Conservation (phyloP, 2,797 vertebrate genomes). For the Perodicticus potto region DNA sequence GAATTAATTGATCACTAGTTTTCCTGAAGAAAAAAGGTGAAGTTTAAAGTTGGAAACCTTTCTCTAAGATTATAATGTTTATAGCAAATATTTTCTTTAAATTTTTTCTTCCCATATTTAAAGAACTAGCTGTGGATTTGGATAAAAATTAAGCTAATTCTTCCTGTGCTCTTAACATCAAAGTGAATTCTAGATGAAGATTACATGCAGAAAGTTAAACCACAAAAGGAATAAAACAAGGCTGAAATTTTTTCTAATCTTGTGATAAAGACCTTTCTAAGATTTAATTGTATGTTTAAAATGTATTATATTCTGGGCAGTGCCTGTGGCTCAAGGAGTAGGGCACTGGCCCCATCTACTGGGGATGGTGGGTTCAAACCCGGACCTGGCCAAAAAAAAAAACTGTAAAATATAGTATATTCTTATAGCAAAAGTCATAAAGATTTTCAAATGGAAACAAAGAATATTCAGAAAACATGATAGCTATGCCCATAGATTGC, state of each 20-base stretch:
- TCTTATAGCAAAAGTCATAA: conserved; percentile 27
- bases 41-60: conserved; percentile 3
- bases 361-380: no score
- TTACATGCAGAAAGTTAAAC: conserved; percentile 55
- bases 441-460: not conserved
- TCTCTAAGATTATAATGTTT: conserved; percentile 33
- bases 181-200: conserved; percentile 54
- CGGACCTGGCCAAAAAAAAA: no score
- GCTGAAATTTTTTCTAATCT: conserved; percentile 31
- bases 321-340: no score
- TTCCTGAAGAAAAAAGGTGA: not conserved
- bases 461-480: not conserved
- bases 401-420: conserved; percentile 9
- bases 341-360: no score
- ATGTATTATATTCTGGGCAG: conserved; percentile 29
- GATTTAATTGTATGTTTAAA: conserved; percentile 33
- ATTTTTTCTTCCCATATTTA: conserved; percentile 43
- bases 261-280: conserved; percentile 6
- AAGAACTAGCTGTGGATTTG: conserved; percentile 7
- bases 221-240: not conserved
- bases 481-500: not conserved
- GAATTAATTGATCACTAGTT: not conserved
- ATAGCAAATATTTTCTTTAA: conserved; percentile 45
- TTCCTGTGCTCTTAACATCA: not conserved
- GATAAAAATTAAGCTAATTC: not conserved